Percentiles rank a stretch among this genome's conserved stretches.
Evolutionary conservation across 2,888 invertebrate species (phyloP).

Genomic region (Bombyx huttoni): DNA sequence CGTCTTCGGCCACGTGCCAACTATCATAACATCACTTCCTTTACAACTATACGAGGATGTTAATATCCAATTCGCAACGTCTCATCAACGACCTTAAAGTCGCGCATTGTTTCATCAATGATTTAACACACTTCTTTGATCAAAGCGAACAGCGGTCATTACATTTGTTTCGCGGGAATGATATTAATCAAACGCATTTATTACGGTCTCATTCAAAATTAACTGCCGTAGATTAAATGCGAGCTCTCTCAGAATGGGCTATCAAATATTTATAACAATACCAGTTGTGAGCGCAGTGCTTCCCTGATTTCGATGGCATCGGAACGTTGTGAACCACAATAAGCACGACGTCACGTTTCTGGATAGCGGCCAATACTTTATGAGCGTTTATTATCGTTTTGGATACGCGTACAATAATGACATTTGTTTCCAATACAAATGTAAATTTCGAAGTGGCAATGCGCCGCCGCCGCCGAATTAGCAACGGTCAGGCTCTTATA

Average conservation of each 20-base stretch:
- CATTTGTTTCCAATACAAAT: constrained; percentile 26
- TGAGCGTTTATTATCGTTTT: constrained; percentile 30
- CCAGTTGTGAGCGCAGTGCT: constrained; percentile 36
- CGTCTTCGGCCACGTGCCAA: constrained; percentile 19
- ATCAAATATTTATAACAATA: constrained; percentile 67
- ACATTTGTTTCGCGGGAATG: constrained; percentile 58
- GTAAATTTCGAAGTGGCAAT: not conserved
- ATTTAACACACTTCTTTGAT: constrained; percentile 38
- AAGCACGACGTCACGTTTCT: constrained; percentile 39
- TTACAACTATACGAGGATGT: constrained; percentile 17
- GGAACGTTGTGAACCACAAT: constrained; percentile 28
- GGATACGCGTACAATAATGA: constrained; percentile 18
- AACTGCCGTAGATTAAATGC: constrained; percentile 56
- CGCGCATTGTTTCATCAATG: constrained; percentile 32
- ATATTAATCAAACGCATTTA: constrained; percentile 67
- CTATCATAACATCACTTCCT: constrained; percentile 10
- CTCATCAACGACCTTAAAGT: constrained; percentile 25
- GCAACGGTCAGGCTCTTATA: constrained; percentile 7
- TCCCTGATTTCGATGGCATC: constrained; percentile 40
- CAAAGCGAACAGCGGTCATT: constrained; percentile 42
- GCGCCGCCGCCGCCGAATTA: constrained; percentile 8
- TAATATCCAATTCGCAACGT: constrained; percentile 34
- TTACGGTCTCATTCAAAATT: constrained; percentile 55
- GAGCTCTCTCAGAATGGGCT: constrained; percentile 53
- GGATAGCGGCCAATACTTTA: constrained; percentile 55